Evolutionary conservation across 2,797 vertebrate genomes (phyloP), one percentile per base, ranked within the genome.

Genomic region (Heterohyrax brucei): DNA sequence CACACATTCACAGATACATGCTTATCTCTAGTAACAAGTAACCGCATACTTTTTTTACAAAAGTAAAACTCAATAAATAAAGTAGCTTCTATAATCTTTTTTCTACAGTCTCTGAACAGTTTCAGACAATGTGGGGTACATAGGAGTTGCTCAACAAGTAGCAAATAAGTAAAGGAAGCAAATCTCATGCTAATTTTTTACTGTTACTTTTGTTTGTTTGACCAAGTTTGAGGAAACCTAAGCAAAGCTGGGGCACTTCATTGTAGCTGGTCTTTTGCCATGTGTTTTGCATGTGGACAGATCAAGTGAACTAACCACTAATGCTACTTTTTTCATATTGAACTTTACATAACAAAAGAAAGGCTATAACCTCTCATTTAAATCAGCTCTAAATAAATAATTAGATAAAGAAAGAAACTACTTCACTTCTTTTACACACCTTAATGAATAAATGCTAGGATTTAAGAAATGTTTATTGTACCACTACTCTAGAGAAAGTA

Each of bases 201-300:
- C 84, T 72, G 10, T 53, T 77, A 24, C 30, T 75, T 64, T 64
- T 59, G 5, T 48, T 91, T 59, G 13, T 72, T 56, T 39, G 77
- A 81, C 75, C 75, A 53, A 87, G 70, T 83, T 92, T 75, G 56
- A 33, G 28, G 53, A 82, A 90, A 94, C 28, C 33, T 56, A 86
- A 73, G 30, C 14, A 68, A 59, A 91, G 46, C 53, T 56, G 82
- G 50, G 24, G 13, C 8, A 33, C 14, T 84, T 61, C 10, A 59
- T 87, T 94, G 48, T 73, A 59, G 64, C 46, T 48, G 24, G 62
- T 76, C 28, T 91, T 88, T 88, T 16, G 18, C 22, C 81, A 50
- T 10, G 46, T 79, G 33, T 19, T 87, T 78, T 81, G 53, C n/a
- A 46, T 13, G 46, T 68, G 19, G 21, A 66, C 77, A 87, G 78